Evolutionary conservation across 2,888 invertebrate genomes (phyloP).

Genomic region (Catotricha subobsoleta): DNA sequence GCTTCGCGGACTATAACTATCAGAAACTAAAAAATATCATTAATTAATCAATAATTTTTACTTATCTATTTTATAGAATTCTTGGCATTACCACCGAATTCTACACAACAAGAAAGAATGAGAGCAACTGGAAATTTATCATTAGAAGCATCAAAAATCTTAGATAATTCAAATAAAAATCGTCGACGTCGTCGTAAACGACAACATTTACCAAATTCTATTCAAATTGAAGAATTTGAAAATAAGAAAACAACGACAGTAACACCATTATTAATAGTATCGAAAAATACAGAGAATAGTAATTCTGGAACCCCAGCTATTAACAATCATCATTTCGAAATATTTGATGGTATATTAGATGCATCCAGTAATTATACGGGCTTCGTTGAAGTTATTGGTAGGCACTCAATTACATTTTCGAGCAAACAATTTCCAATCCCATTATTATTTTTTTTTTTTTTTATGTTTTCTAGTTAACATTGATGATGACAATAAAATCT

Average conservation of each 20-base stretch:
- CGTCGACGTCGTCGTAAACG: conserved; percentile 15
- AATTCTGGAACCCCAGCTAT: neutral
- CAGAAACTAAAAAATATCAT: conserved; percentile 10
- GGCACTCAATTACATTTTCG: no score
- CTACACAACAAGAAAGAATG: conserved; percentile 18
- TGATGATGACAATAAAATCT: conserved; percentile 24
- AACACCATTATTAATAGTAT: no score
- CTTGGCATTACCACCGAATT: conserved; percentile 1
- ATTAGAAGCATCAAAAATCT: conserved; percentile 21
- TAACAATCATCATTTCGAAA: conserved; percentile 22
- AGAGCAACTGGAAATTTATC: conserved; percentile 20
- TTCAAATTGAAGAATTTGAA: neutral
- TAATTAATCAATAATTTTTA: no score
- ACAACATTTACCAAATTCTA: neutral
- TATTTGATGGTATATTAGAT: conserved; percentile 57
- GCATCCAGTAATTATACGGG: conserved; percentile 66
- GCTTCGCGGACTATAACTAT: no score
- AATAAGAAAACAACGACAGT: conserved; percentile 2
- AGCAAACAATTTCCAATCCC: no score
- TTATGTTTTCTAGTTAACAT: conserved; percentile 5
- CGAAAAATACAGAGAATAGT: no score
- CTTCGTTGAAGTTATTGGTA: conserved; percentile 67
- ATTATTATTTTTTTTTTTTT: conserved; percentile 9
- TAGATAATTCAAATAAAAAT: conserved; percentile 18
- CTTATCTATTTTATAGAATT: no score